Evolutionary conservation across 2,888 invertebrate genomes (phyloP), one percentile per base, ranked within the genome.

Genomic region (Bombylius discolor): DNA sequence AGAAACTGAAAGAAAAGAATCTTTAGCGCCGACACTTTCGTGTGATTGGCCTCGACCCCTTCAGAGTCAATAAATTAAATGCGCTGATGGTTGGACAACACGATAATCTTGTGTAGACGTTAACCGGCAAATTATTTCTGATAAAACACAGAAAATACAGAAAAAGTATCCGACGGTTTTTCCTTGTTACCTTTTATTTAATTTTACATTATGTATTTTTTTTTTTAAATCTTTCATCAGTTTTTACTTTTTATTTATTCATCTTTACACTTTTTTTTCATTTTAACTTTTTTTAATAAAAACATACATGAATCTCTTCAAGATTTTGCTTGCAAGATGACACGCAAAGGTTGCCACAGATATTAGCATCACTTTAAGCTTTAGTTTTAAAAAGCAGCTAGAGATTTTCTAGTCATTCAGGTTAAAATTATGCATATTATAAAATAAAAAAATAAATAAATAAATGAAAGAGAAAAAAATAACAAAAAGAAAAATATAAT

Each of bases 41-140:
- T 14, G 42, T 51, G 55, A 51, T 47, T 46, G 56, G 44, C 32
- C 52, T 47, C 32, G 34, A 23, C 23, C 47, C 49, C 13, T 46
- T 36, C 34, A 46, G 57, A 53, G 50, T 49, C 56, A 58, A 59
- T 59, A 59, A 59, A 59, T 59, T 59, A 59, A 59, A 52, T 55
- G 50, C 54, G 56, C 49, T 59, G 59, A 59, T 59, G 58, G 59
- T 58, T 55, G 56, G 56, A 59, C 59, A 59, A 59, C 59, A 59
- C 59, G 59, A 59, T 59, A 59, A 59, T 57, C 58, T 56, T 58
- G 58, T 59, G 59, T 59, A 59, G 59, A 59, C 59, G 52, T 59
- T 55, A 59, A 59, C 57, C 59, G 59, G 59, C 59, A 59, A 59
- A 59, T 59, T 59, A 59, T 58, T 59, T 59, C 58, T 59, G 59